Evolutionary conservation across 2,113 vertebrate genomes (phyloP).

Genomic region (Eubucco bourcierii): DNA sequence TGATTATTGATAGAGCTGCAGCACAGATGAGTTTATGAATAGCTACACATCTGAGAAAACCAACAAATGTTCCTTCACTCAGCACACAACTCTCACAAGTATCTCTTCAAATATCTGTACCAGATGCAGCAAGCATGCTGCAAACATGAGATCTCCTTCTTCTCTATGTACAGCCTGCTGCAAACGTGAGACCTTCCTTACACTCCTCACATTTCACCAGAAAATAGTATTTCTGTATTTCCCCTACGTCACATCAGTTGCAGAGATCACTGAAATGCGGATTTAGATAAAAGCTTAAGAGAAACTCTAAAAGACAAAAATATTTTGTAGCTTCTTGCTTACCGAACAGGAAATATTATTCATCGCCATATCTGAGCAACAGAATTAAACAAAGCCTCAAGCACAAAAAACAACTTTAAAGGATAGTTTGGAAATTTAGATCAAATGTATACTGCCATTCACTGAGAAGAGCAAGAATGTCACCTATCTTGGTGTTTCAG

Average conservation of each 20-base stretch:
- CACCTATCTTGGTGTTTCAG: not conserved
- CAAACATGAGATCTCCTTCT: not conserved
- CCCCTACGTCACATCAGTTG: rapidly evolving
- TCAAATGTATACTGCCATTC: not conserved
- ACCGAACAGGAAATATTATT: not conserved
- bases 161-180: too few species aligned
- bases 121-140: not conserved
- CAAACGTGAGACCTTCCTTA: too few species aligned
- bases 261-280: not conserved
- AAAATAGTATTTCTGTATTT: not conserved
- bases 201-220: not conserved
- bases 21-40: too few species aligned
- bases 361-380: not conserved
- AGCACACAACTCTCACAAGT: not conserved
- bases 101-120: not conserved
- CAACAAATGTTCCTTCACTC: not conserved
- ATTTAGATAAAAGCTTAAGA: not conserved
- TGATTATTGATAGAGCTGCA: too few species aligned
- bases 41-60: not conserved
- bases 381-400: not conserved
- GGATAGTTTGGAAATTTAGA: not conserved
- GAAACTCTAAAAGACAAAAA: not conserved
- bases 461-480: not conserved
- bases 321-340: not conserved
- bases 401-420: not conserved